A percentile compares a stretch with the other conserved stretches of the same genome.
These are phyloP conservation scores for Psilopogon haemacephalus DNA, from an alignment of 2,113 vertebrate genomes.

Conservation along the genomic window DNA sequence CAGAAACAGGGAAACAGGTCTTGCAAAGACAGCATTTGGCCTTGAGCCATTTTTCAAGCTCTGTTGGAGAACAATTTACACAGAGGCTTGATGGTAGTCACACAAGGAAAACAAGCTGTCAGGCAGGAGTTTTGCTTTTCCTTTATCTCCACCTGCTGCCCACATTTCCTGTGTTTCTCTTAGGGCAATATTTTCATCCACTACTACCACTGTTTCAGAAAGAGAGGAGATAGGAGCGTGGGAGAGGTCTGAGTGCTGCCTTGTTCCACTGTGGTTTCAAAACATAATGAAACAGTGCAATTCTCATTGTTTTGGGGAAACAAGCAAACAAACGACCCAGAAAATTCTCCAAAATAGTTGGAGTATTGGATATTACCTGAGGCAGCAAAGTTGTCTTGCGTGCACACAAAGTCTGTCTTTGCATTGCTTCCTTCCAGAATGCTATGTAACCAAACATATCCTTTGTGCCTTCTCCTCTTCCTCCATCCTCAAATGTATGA, in stretches of 20 bases:
- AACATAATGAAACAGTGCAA: neutral
- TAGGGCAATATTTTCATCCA: neutral
- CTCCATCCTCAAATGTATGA: neutral
- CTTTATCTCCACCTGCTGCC: neutral
- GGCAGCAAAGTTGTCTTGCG: neutral
- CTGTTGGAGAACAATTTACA: neutral
- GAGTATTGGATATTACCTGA: neutral
- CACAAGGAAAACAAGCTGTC: neutral
- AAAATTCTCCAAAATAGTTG: neutral
- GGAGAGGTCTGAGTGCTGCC: neutral
- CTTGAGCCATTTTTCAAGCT: neutral
- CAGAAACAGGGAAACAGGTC: neutral
- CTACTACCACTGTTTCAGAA: neutral
- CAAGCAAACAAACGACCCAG: neutral
- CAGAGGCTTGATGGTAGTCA: neutral
- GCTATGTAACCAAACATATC: neutral
- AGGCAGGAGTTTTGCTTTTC: neutral
- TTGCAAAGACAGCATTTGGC: neutral
- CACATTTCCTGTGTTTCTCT: neutral
- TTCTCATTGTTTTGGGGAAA: neutral
- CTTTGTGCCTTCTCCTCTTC: neutral
- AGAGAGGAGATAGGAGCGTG: rapidly evolving
- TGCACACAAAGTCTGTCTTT: neutral
- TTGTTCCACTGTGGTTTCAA: neutral
- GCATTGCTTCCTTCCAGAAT: neutral